phyloP scores from a whole-genome alignment of 2,797 vertebrate species.

The Neomorphus geoffroyi region DNA sequence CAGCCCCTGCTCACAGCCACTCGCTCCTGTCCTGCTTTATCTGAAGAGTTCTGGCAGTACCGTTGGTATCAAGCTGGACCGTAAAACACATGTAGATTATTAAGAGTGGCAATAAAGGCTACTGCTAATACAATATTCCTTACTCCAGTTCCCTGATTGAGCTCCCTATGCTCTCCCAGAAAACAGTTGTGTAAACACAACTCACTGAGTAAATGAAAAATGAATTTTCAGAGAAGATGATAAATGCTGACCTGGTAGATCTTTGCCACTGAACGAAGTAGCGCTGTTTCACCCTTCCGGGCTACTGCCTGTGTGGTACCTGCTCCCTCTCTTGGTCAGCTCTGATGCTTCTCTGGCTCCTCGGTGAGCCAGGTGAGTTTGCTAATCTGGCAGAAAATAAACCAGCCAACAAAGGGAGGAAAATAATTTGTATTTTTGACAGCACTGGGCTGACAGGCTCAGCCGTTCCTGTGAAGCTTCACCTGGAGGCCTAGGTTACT shows the following conservation, averaged over 20 bases:
- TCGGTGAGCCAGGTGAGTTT: neutral
- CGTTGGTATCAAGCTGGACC: neutral
- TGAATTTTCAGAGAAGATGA: neutral
- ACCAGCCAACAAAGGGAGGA: neutral
- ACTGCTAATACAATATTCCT: neutral
- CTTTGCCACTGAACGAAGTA: neutral
- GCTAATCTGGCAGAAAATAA: neutral
- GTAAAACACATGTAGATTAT: neutral
- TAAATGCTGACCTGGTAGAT: neutral
- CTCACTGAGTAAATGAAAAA: neutral
- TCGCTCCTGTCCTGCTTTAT: neutral
- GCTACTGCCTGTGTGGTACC: neutral
- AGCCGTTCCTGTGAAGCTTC: neutral
- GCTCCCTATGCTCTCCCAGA: neutral
- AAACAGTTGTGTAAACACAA: neutral
- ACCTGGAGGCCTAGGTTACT: conserved; percentile 4
- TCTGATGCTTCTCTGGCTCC: neutral
- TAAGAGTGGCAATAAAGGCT: neutral
- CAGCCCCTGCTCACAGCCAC: neutral
- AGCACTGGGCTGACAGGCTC: neutral
- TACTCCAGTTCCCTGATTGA: neutral
- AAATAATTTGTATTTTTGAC: conserved; percentile 5
- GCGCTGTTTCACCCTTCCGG: neutral
- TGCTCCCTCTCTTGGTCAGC: neutral
- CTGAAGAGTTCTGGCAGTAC: neutral